Evolutionary conservation across 2,888 invertebrate genomes (phyloP), one percentile per base, ranked within the genome.

Genomic region (Noctua fimbriata): DNA sequence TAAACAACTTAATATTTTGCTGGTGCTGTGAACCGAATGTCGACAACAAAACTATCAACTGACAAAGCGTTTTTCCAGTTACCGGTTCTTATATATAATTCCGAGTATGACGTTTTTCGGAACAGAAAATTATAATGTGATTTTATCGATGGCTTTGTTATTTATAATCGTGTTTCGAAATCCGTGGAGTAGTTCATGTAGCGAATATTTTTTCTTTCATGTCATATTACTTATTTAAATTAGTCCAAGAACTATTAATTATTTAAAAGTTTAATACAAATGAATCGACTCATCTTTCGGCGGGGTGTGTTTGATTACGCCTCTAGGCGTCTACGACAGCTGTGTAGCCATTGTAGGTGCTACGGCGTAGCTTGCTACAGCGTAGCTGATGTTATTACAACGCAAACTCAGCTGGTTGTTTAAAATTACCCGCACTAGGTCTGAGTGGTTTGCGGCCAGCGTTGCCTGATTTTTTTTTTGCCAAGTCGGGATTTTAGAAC

Each of bases 141-240:
- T 73, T 82, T 63, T 73, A 60, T 28, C 36, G 16, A 67, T 32
- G 32, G 52, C 24, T 47, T 79, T 81, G 71, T 83, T 49, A 63
- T 44, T 65, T 14, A n/a, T 41, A 60, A 76, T 76, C 52, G 41
- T 18, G 24, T 71, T 41, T 58, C 5, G 41, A 47, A 36, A 49
- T 65, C 69, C 47, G 58, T 82, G 65, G 86, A 85, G 83, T 76
- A 70, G 14, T 55, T 47, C n/a, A n/a, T 9, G 32, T 58, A 12
- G 7, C 4, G 2, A 36, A 24, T 77, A 14, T n/a, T 52, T 44
- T 60, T 28, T n/a, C 2, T 24, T 60, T 28, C 1, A 36, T n/a
- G 5, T 24, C 12, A 2, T 7, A 60, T 60, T 7, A 18, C 3
- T 9, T 18, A 63, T 28, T 28, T 16, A 60, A 60, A 60, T 60